These are phyloP conservation scores for Tachycineta bicolor DNA, from an alignment of 2,113 vertebrate species.

Conservation along the genomic window DNA sequence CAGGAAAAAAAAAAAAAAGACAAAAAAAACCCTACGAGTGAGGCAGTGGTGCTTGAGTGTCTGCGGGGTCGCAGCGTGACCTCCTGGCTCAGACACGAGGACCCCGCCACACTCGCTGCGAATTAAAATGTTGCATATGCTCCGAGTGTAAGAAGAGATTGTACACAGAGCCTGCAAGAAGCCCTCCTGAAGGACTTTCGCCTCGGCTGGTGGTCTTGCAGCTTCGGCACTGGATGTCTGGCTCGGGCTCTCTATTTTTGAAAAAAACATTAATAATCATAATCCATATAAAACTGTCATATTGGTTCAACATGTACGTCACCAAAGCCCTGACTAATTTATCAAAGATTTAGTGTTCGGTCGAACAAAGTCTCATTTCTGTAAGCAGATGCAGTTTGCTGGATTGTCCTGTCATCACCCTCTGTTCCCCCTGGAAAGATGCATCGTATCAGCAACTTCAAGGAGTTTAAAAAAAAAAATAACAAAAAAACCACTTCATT, in stretches of 20 bases:
- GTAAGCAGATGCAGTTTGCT: slow-evolving; percentile 57
- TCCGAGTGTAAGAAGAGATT: slow-evolving; percentile 36
- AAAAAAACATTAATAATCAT: slow-evolving; percentile 75
- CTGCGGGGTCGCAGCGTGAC: neutral
- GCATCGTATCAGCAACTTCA: slow-evolving; percentile 47
- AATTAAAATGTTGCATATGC: slow-evolving; percentile 69
- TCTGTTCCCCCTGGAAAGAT: slow-evolving; percentile 40
- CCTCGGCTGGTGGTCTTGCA: slow-evolving; percentile 74
- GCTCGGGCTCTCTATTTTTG: slow-evolving; percentile 65
- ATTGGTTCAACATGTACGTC: slow-evolving; percentile 75
- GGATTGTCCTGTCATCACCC: slow-evolving; percentile 52
- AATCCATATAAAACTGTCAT: slow-evolving; percentile 80
- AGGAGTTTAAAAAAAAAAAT: neutral
- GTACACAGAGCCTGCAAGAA: slow-evolving; percentile 52
- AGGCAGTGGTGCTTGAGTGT: slow-evolving; percentile 41
- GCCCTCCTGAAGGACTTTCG: slow-evolving; percentile 10
- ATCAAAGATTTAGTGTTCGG: slow-evolving; percentile 72
- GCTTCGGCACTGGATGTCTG: slow-evolving; percentile 50
- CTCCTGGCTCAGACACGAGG: slow-evolving; percentile 45
- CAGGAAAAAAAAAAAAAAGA: neutral
- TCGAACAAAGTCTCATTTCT: slow-evolving; percentile 65
- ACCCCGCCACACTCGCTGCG: slow-evolving; percentile 15
- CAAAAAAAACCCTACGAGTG: neutral
- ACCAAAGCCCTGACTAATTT: slow-evolving; percentile 73
- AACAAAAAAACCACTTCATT: neutral